Percentiles rank a stretch among this genome's conserved stretches.
phyloP scores from a whole-genome alignment of 1,140 invertebrate genomes.

The Atta texana region DNA sequence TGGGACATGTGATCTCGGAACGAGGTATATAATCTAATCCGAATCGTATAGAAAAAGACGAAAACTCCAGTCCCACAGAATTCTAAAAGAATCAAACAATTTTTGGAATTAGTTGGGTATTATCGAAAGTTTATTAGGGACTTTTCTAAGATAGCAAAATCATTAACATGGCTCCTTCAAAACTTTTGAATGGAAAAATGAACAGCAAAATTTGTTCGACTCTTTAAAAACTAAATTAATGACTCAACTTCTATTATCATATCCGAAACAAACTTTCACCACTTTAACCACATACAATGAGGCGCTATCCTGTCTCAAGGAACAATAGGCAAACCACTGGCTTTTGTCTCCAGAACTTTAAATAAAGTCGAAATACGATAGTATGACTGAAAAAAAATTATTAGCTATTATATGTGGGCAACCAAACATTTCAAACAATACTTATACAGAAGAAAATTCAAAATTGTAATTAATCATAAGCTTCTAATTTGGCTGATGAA shows the following conservation, averaged over 20 bases:
- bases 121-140: background rate
- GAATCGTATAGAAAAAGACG: background rate
- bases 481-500: background rate
- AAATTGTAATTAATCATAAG: background rate
- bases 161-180: background rate
- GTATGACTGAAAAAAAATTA: background rate
- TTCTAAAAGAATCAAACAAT: background rate
- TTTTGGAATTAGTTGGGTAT: background rate
- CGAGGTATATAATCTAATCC: background rate
- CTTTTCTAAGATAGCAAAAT: background rate
- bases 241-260: background rate
- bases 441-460: too few species aligned
- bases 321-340: background rate
- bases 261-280: background rate
- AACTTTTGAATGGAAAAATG: background rate
- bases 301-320: background rate
- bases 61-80: too few species aligned
- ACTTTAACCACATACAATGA: background rate
- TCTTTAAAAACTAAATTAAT: background rate
- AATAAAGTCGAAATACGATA: background rate
- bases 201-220: background rate
- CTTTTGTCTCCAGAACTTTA: background rate
- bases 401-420: too few species aligned
- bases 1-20: background rate
- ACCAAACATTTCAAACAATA: too few species aligned